Evolutionary conservation across 1,140 invertebrate species (phyloP), one percentile per base, ranked within the genome.

Genomic region (Caenorhabditis inopinata): DNA sequence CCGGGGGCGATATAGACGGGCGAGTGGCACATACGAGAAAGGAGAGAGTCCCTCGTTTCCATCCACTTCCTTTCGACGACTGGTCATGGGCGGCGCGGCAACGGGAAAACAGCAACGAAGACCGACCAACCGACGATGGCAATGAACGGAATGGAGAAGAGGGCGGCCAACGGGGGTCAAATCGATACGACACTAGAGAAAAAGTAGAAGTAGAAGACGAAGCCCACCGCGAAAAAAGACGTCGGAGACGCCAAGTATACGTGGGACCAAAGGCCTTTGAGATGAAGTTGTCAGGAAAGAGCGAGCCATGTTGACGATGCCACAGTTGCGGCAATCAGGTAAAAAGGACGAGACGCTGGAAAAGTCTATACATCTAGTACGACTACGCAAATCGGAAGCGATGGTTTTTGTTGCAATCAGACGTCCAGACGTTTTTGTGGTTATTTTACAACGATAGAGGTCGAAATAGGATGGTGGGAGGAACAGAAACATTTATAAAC

Each of bases 131-230:
- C 58, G 58, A 68, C 58, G 32, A 32, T 68, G 32, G 58, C 58
- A 68, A 68, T 68, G 58, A 68, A 68, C 58, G 58, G 58, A 68
- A 68, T 68, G 58, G 58, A 68, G 58, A 68, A 68, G 29, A 68
- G 58, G 48, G 32, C 32, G 32, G n/a, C 32, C 29, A 68, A 68
- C 58, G 32, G 27, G 58, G 58, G 58, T 68, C 58, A 42, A 68
- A 68, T 68, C 58, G 58, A 68, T 68, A 68, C 58, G n/a, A 38
- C 32, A n/a, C n/a, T n/a, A 6, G 29, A 68, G 58, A 68, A 68
- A 32, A 42, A 42, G 14, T 7, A 12, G 58, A 29, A 32, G 58
- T 38, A 68, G 58, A 68, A 18, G 58, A 68, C 5, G 58, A 21
- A 38, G 58, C 27, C 18, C 16, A 29, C n/a, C 16, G 27, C 7